Percentiles rank a stretch among this genome's conserved stretches.
phyloP scores from a whole-genome alignment of 2,797 vertebrate species.

The Poliocrania exsul region DNA sequence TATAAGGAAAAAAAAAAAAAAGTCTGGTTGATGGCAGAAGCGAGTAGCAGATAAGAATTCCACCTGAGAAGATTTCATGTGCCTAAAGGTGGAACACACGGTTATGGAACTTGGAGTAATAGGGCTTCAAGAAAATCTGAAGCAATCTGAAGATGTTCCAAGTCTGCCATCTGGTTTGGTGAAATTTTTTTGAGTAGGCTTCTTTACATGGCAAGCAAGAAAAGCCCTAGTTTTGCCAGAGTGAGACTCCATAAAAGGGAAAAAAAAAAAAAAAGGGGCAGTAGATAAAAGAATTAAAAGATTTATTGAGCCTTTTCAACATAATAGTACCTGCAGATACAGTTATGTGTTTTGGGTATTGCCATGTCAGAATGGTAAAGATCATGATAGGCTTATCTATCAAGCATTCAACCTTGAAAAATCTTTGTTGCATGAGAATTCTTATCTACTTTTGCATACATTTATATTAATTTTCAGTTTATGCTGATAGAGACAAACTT shows the following conservation, averaged over 20 bases:
- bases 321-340: neutral
- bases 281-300: neutral
- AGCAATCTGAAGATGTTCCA: neutral
- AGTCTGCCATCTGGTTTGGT: neutral
- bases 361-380: neutral
- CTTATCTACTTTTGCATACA: neutral
- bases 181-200: neutral
- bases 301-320: neutral
- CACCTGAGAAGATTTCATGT: neutral
- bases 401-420: neutral
- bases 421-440: neutral
- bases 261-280: neutral
- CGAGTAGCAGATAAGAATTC: neutral
- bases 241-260: too few relatives aligned
- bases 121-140: neutral
- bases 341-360: neutral
- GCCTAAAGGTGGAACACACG: neutral
- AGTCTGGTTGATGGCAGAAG: neutral
- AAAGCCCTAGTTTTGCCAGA: fast-evolving
- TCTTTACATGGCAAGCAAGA: neutral
- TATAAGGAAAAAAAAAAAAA: neutral
- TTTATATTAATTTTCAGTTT: neutral
- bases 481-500: neutral
- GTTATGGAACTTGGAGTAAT: neutral
- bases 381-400: neutral